These are phyloP conservation scores for Gracilinanus agilis DNA, from an alignment of 2,113 vertebrate species.

Conservation along the genomic window DNA sequence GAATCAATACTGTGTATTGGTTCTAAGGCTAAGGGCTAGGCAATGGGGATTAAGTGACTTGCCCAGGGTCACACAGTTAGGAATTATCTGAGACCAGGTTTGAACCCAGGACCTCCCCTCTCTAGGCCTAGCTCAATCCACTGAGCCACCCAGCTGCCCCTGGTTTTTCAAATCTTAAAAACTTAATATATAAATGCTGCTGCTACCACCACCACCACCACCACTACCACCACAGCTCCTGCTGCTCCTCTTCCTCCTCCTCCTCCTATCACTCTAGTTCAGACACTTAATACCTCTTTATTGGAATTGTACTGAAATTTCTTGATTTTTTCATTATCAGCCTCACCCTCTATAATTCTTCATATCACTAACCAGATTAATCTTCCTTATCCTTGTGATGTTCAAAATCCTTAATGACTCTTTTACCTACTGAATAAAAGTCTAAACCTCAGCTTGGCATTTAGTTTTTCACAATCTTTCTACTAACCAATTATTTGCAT, in stretches of 20 bases:
- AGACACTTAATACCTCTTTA: background rate
- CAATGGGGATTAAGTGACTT: too few species aligned
- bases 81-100: too few species aligned
- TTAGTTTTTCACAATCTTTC: background rate
- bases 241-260: too few species aligned
- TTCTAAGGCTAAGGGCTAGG: too few species aligned
- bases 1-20: too few species aligned
- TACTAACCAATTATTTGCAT: background rate
- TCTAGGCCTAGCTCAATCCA: too few species aligned
- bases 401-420: background rate
- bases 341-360: background rate
- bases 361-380: background rate
- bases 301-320: background rate
- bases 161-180: background rate
- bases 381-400: background rate
- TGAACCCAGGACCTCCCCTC: too few species aligned
- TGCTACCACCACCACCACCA: too few species aligned
- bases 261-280: too few species aligned
- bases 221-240: too few species aligned
- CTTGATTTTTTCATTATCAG: slow-evolving; percentile 55
- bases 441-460: background rate
- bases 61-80: too few species aligned
- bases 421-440: background rate
- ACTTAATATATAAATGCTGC: background rate
- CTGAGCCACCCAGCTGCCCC: too few species aligned